Percentiles rank a stretch among this genome's conserved stretches.
Evolutionary conservation across 2,113 vertebrate genomes (phyloP).

Genomic region (Fregata magnificens): DNA sequence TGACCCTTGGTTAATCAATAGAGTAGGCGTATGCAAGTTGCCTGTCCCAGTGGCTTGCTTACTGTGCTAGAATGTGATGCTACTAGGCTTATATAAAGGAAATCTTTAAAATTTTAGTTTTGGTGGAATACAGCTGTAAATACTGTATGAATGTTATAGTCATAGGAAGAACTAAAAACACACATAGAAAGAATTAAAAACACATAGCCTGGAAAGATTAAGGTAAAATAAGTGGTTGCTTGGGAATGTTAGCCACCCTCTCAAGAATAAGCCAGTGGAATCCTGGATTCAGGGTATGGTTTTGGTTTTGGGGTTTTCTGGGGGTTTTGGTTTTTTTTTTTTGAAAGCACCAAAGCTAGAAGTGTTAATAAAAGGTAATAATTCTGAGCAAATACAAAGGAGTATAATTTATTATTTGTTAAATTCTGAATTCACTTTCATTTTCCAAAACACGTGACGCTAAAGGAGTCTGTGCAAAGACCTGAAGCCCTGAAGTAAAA

Average conservation of each 20-base stretch:
- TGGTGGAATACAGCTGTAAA: not conserved
- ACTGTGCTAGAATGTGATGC: not conserved
- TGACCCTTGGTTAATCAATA: not conserved
- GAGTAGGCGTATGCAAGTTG: not conserved
- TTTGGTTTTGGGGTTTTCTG: no score
- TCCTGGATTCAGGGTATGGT: not conserved
- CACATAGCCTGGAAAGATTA: not conserved
- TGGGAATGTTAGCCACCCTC: not conserved
- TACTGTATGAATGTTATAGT: not conserved
- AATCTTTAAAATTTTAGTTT: not conserved
- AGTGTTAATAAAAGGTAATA: not conserved
- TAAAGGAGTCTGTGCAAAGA: not conserved
- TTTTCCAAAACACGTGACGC: not conserved
- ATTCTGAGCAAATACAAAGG: not conserved
- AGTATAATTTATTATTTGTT: not conserved
- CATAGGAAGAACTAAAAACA: not conserved
- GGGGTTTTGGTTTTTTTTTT: no score
- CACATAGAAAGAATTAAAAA: not conserved
- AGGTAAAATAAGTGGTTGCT: not conserved
- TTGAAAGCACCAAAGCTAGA: not conserved
- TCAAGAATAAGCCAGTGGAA: not conserved
- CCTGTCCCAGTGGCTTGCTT: not conserved
- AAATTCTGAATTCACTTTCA: not conserved
- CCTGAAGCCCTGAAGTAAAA: not conserved
- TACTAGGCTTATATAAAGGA: not conserved